These are phyloP conservation scores for Heptranchias perlo DNA, from an alignment of 2,113 vertebrate species.

Conservation along the genomic window DNA sequence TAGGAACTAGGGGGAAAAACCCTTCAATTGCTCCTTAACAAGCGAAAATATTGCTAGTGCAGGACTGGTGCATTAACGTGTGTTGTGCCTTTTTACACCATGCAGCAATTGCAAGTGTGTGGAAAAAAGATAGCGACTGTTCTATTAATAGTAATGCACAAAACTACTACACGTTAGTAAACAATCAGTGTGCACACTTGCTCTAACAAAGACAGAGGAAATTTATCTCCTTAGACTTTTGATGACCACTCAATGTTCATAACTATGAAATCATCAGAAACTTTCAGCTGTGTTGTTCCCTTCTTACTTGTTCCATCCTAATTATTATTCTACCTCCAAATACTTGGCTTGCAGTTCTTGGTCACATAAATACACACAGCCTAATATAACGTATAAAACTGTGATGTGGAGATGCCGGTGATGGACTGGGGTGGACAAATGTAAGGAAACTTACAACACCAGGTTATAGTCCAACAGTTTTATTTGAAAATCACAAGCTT, in stretches of 20 bases:
- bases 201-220: not conserved
- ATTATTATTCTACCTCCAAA: not conserved
- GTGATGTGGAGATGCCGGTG: too few species aligned
- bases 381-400: too few species aligned
- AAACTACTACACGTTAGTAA: not conserved
- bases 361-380: not conserved
- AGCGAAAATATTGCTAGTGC: too few species aligned
- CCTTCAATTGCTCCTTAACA: too few species aligned
- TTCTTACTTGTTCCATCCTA: not conserved
- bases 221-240: not conserved
- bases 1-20: too few species aligned
- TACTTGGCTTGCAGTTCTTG: not conserved
- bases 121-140: not conserved
- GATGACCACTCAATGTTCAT: not conserved
- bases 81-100: too few species aligned
- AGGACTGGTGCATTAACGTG: too few species aligned
- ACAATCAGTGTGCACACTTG: not conserved
- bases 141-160: not conserved
- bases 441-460: too few species aligned
- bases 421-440: too few species aligned
- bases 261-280: not conserved
- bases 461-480: too few species aligned
- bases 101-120: too few species aligned
- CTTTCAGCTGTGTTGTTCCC: not conserved
- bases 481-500: too few species aligned